Evolutionary conservation across 2,797 vertebrate species (phyloP).

Genomic region (Labroides dimidiatus): DNA sequence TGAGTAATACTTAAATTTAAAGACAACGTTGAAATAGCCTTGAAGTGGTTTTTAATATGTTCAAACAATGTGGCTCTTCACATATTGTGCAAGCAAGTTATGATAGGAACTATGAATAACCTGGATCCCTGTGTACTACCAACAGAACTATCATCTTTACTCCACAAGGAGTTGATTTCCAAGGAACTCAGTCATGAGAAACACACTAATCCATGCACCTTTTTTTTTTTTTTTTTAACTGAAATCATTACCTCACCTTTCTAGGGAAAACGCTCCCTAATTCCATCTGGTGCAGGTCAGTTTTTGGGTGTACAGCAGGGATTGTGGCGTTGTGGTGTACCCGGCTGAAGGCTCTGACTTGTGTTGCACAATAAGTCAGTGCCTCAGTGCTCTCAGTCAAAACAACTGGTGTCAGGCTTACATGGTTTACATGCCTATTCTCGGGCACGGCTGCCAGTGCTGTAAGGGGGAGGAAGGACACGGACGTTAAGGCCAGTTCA

Average conservation of each 20-base stretch:
- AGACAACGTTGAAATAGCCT: too few relatives aligned
- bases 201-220: not conserved
- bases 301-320: slow-evolving; percentile 30
- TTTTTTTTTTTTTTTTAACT: not conserved
- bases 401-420: slow-evolving; percentile 75
- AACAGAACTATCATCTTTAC: not conserved
- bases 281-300: slow-evolving; percentile 7
- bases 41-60: too few relatives aligned
- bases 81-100: too few relatives aligned
- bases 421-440: slow-evolving; percentile 71
- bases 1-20: too few relatives aligned
- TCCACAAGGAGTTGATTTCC: slow-evolving; percentile 17
- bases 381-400: slow-evolving; percentile 82
- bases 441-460: slow-evolving; percentile 56
- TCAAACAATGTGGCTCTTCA: too few relatives aligned
- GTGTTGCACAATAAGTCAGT: slow-evolving; percentile 74
- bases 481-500: slow-evolving; percentile 38
- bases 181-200: slow-evolving; percentile 9
- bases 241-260: slow-evolving; percentile 28
- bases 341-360: slow-evolving; percentile 45
- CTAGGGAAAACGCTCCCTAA: slow-evolving; percentile 19
- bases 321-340: slow-evolving; percentile 15
- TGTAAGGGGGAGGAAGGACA: slow-evolving; percentile 33
- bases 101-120: not conserved
- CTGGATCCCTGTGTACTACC: not conserved